Conservation (phyloP, 1,140 invertebrate species). For the Papilio machaon region DNA sequence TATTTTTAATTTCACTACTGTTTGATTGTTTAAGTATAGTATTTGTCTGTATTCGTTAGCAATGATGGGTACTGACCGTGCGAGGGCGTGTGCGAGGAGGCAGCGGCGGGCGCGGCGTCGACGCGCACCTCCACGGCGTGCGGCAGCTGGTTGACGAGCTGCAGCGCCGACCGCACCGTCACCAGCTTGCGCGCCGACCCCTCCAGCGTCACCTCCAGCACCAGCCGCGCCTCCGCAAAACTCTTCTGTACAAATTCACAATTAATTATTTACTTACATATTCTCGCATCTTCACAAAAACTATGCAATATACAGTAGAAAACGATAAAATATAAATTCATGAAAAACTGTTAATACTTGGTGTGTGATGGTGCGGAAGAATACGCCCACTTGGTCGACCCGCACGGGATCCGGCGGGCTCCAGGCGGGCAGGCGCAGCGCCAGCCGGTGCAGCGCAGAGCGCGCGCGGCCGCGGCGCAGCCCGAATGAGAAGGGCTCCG, state of each 20-base stretch:
- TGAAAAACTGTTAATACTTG: conserved; percentile 49
- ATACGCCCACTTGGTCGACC: conserved; percentile 97
- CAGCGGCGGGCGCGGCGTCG: conserved; percentile 53
- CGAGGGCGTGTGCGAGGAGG: conserved; percentile 41
- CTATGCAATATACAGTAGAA: no score
- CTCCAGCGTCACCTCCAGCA: conserved; percentile 94
- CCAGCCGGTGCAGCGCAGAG: conserved; percentile 90
- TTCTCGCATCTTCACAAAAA: neutral
- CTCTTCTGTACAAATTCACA: conserved; percentile 64
- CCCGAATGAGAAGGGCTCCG: conserved; percentile 92
- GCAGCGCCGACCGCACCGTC: conserved; percentile 95
- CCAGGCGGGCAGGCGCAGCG: conserved; percentile 95
- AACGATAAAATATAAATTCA: neutral
- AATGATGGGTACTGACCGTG: neutral
- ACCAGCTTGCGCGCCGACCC: conserved; percentile 97
- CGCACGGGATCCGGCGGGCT: conserved; percentile 92
- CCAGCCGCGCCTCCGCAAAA: conserved; percentile 86
- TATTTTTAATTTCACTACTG: no score
- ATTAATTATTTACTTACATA: neutral
- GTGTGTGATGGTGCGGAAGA: conserved; percentile 90
- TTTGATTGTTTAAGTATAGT: no score
- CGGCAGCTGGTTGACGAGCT: conserved; percentile 89
- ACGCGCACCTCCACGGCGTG: conserved; percentile 85
- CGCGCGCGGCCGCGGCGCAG: conserved; percentile 91
- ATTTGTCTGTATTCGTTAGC: neutral